A percentile compares a stretch with the other conserved stretches of the same genome.
These are phyloP conservation scores for Nineta flava DNA, from an alignment of 2,888 invertebrate species.

Conservation along the genomic window DNA sequence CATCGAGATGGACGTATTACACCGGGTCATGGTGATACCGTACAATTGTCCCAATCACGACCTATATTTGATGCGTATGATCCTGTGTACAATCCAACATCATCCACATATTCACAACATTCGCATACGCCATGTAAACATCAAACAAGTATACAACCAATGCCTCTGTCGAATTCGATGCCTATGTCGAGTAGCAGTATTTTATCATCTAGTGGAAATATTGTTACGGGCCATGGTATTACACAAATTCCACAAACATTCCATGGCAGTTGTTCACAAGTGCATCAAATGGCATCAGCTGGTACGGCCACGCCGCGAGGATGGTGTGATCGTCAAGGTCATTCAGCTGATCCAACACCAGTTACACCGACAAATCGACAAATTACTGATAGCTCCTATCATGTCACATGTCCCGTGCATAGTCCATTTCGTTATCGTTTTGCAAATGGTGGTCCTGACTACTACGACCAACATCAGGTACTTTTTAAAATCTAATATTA, in stretches of 20 bases:
- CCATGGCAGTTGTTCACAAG: slow-evolving; percentile 19
- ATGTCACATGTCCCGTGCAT: slow-evolving; percentile 53
- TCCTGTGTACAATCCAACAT: neutral
- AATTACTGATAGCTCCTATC: slow-evolving; percentile 31
- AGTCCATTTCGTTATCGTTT: slow-evolving; percentile 53
- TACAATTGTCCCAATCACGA: neutral
- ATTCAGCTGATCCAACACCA: slow-evolving; percentile 31
- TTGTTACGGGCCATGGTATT: neutral
- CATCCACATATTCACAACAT: slow-evolving; percentile 1
- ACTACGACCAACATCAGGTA: slow-evolving; percentile 30
- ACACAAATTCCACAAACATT: slow-evolving; percentile 10
- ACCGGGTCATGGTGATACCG: neutral
- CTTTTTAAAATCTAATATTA: slow-evolving; percentile 4
- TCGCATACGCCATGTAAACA: neutral
- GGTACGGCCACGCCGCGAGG: slow-evolving; percentile 29
- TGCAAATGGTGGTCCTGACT: slow-evolving; percentile 34
- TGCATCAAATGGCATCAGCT: slow-evolving; percentile 14
- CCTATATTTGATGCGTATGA: neutral
- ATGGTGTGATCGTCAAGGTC: slow-evolving; percentile 30
- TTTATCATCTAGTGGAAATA: slow-evolving; percentile 12
- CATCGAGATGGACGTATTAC: neutral
- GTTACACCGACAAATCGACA: slow-evolving; percentile 34
- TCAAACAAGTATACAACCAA: neutral
- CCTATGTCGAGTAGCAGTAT: slow-evolving; percentile 4
- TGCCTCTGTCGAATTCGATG: slow-evolving; percentile 5